A percentile compares a stretch with the other conserved stretches of the same genome.
phyloP scores from a whole-genome alignment of 2,113 vertebrate species.

The Sinocyclocheilus grahami region DNA sequence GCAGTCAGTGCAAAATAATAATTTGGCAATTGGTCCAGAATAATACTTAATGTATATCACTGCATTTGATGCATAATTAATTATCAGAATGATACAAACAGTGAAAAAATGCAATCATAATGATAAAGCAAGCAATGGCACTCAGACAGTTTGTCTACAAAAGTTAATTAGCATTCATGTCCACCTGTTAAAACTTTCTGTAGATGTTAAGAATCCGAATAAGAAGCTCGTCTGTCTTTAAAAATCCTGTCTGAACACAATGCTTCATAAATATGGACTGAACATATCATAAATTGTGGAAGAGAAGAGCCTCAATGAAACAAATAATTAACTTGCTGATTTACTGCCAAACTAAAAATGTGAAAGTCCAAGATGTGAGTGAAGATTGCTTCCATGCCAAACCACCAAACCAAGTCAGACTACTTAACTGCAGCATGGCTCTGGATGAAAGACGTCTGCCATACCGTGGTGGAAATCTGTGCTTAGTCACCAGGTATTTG shows the following conservation, averaged over 20 bases:
- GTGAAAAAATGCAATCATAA: not conserved
- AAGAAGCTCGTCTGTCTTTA: not conserved
- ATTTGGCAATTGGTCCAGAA: no score
- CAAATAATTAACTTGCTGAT: slow-evolving; percentile 13
- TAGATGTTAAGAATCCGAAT: not conserved
- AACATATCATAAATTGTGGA: not conserved
- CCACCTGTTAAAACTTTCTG: not conserved
- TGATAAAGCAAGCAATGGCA: not conserved
- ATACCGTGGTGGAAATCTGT: not conserved
- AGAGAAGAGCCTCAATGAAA: not conserved
- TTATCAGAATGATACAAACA: not conserved
- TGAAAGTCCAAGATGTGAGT: slow-evolving; percentile 2
- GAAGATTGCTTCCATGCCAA: slow-evolving; percentile 19
- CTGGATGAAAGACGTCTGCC: not conserved
- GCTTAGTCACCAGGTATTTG: not conserved
- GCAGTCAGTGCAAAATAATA: no score
- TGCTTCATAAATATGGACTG: not conserved
- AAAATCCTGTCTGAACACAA: not conserved
- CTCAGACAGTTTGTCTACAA: not conserved
- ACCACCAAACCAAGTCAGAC: slow-evolving; percentile 21
- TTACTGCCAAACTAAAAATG: not conserved
- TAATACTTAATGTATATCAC: no score
- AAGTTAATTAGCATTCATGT: not conserved
- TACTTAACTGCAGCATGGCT: not conserved
- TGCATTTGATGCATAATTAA: no score